Conservation (phyloP, 2,113 vertebrate genomes). For the Gobiocypris rarus region DNA sequence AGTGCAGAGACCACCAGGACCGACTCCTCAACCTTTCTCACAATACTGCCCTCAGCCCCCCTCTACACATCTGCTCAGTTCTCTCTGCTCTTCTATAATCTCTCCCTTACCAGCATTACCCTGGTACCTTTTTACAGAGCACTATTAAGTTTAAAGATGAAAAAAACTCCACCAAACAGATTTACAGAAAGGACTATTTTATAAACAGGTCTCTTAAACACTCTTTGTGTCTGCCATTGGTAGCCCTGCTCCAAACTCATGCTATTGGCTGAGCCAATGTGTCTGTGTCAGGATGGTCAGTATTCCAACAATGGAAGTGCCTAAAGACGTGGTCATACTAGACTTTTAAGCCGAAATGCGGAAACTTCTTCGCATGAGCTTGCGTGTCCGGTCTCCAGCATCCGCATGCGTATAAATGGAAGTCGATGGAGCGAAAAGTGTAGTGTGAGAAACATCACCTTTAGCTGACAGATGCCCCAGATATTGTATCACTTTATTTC, state of each 20-base stretch:
- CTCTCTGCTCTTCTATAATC: not conserved
- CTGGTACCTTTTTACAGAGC: not conserved
- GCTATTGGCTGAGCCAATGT: too few species aligned
- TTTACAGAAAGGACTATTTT: not conserved
- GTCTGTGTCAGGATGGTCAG: not conserved
- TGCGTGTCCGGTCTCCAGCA: too few species aligned
- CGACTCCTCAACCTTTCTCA: slow-evolving; percentile 42
- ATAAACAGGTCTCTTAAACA: not conserved
- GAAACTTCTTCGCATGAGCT: too few species aligned
- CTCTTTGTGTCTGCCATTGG: not conserved
- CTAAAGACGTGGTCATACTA: too few species aligned
- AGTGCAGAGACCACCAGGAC: slow-evolving; percentile 57
- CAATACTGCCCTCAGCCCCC: slow-evolving; percentile 27
- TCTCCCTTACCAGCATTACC: not conserved
- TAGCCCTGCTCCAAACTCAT: not conserved
- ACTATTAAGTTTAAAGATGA: not conserved
- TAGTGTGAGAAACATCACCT: too few species aligned
- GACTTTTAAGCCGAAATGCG: too few species aligned
- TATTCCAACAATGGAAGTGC: too few species aligned
- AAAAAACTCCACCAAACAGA: not conserved
- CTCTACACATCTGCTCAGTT: slow-evolving; percentile 36
- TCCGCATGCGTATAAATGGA: too few species aligned
- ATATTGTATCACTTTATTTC: too few species aligned
- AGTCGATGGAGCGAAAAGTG: too few species aligned
- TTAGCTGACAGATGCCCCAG: too few species aligned